These are phyloP conservation scores for Dorcus hopei DNA, from an alignment of 2,888 invertebrate species.

Conservation along the genomic window DNA sequence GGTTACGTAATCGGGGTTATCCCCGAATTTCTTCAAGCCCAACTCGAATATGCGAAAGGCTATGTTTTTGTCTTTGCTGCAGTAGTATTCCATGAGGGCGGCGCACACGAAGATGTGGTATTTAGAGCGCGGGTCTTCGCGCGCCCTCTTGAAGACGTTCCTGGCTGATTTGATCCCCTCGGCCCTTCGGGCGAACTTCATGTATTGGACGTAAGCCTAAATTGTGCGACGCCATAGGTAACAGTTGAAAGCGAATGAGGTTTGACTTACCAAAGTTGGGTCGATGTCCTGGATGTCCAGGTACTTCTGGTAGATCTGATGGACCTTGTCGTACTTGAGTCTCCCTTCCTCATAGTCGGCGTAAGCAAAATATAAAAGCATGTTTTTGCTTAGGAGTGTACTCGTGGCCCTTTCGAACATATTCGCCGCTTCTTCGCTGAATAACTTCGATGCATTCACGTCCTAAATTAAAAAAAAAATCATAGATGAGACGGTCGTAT, in stretches of 20 bases:
- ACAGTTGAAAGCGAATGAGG: too few relatives aligned
- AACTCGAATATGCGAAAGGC: slow-evolving; percentile 96
- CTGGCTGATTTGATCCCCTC: slow-evolving; percentile 98
- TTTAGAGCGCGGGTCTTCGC: slow-evolving; percentile 81
- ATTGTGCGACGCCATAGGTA: slow-evolving; percentile 15
- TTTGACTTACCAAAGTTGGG: slow-evolving; percentile 78
- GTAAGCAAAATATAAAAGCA: slow-evolving; percentile 94
- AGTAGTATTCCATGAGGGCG: slow-evolving; percentile 98
- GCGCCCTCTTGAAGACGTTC: slow-evolving; percentile 89
- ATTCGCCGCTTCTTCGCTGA: slow-evolving; percentile 91
- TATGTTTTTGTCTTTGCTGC: slow-evolving; percentile 96
- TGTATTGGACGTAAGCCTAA: slow-evolving; percentile 94
- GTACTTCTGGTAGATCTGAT: slow-evolving; percentile 91
- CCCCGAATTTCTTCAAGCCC: slow-evolving; percentile 94
- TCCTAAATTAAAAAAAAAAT: slow-evolving; percentile 59
- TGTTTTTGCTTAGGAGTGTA: slow-evolving; percentile 85
- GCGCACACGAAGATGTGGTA: slow-evolving; percentile 97
- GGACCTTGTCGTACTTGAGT: slow-evolving; percentile 93
- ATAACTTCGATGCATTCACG: slow-evolving; percentile 86
- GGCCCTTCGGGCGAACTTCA: slow-evolving; percentile 96
- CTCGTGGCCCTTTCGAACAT: slow-evolving; percentile 93
- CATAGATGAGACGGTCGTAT: neutral
- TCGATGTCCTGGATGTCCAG: slow-evolving; percentile 87
- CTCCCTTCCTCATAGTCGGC: slow-evolving; percentile 98
- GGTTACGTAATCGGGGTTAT: slow-evolving; percentile 91